Evolutionary conservation across 1,140 invertebrate genomes (phyloP).

Genomic region (Drosophila navojoa): DNA sequence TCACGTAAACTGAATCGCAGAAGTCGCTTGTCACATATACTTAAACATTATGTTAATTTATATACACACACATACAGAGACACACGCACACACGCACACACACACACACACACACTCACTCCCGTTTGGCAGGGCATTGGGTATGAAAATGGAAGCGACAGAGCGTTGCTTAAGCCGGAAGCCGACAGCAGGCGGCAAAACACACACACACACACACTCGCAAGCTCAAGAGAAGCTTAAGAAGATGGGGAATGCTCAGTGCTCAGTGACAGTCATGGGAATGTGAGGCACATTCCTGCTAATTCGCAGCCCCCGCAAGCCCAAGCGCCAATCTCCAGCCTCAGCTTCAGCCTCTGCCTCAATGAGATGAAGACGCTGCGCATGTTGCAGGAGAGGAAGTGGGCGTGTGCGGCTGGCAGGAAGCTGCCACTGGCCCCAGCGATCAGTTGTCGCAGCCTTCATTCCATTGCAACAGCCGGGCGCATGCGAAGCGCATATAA

Average conservation of each 20-base stretch:
- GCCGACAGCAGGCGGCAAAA: constrained; percentile 46
- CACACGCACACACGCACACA: constrained; percentile 25
- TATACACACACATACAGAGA: constrained; percentile 37
- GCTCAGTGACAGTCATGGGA: constrained; percentile 60
- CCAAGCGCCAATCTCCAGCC: too few relatives aligned
- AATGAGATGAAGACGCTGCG: constrained; percentile 28
- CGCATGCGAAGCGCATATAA: constrained; percentile 62
- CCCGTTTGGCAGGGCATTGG: constrained; percentile 42
- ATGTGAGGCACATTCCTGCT: constrained; percentile 69
- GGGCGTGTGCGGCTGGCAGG: constrained; percentile 25
- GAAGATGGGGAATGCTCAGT: constrained; percentile 8
- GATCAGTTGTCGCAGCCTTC: constrained; percentile 60
- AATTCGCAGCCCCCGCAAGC: constrained; percentile 46
- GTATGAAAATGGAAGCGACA: constrained; percentile 78
- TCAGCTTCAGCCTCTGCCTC: too few relatives aligned
- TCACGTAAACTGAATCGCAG: constrained; percentile 69
- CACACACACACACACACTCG: too few relatives aligned
- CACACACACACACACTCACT: background rate
- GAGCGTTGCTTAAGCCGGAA: constrained; percentile 77
- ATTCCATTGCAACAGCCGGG: constrained; percentile 31
- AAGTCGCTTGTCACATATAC: constrained; percentile 80
- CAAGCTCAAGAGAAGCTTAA: constrained; percentile 20
- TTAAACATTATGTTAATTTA: constrained; percentile 82
- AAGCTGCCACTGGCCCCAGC: constrained; percentile 26
- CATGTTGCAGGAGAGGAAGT: background rate